Evolutionary conservation across 2,113 vertebrate genomes (phyloP).

Genomic region (Phylloscopus trochiloides): DNA sequence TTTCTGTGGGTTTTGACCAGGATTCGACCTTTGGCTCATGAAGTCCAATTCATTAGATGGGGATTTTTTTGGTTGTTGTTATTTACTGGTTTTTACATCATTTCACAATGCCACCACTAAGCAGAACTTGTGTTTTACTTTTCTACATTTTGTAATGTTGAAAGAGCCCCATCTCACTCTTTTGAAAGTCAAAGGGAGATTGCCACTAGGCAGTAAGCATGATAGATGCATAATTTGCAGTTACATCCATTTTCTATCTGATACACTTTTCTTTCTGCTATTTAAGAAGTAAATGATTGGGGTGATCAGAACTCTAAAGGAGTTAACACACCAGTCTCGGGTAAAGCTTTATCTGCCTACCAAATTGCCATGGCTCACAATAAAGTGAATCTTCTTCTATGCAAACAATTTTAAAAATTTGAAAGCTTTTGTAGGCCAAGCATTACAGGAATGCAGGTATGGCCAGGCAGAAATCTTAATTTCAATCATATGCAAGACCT

Average conservation of each 20-base stretch:
- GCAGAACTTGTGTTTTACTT: neutral
- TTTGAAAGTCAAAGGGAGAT: neutral
- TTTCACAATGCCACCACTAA: neutral
- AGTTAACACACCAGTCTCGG: neutral
- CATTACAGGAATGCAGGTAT: neutral
- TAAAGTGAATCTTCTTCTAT: slow-evolving; percentile 42
- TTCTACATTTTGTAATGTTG: neutral
- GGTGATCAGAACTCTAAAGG: slow-evolving; percentile 23
- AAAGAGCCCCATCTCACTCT: neutral
- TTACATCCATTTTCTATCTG: neutral
- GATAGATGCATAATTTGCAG: neutral
- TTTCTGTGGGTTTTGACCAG: neutral
- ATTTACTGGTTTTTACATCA: neutral
- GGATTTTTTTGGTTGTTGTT: neutral
- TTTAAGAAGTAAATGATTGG: slow-evolving; percentile 53
- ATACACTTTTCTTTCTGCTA: slow-evolving; percentile 8
- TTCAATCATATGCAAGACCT: neutral
- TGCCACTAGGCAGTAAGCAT: neutral
- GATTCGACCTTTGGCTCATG: neutral
- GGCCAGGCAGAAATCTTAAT: slow-evolving; percentile 37
- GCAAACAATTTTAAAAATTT: slow-evolving; percentile 9
- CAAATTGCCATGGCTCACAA: slow-evolving; percentile 23
- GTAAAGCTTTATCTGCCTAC: slow-evolving; percentile 54
- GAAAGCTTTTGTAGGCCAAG: neutral
- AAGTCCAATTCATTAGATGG: neutral